A percentile compares a stretch with the other conserved stretches of the same genome.
Evolutionary conservation across 2,888 invertebrate species (phyloP).

Genomic region (Caenorhabditis imperialis): DNA sequence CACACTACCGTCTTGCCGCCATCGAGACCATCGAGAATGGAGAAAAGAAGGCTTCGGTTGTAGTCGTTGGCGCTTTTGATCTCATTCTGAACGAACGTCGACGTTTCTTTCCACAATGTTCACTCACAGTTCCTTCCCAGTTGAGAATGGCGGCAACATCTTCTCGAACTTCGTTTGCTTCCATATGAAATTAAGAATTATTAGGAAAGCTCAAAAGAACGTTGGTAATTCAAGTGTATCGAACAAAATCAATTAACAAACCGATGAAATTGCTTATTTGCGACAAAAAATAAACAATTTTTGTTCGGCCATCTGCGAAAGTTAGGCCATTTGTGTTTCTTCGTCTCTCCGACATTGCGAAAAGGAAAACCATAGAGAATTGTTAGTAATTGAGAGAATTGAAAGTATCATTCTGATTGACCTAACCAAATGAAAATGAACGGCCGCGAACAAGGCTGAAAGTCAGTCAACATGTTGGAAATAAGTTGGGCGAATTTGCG

Average conservation of each 20-base stretch:
- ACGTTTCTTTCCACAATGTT: neutral
- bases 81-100: slow-evolving; percentile 35
- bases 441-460: too few relatives aligned
- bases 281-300: slow-evolving; percentile 1
- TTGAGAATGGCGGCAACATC: slow-evolving; percentile 40
- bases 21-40: slow-evolving; percentile 67
- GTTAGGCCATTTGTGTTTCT: slow-evolving; percentile 17
- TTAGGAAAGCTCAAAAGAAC: neutral
- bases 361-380: too few relatives aligned
- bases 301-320: neutral
- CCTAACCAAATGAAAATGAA: too few relatives aligned
- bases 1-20: slow-evolving; percentile 74
- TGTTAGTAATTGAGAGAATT: too few relatives aligned
- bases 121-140: slow-evolving; percentile 46
- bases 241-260: slow-evolving; percentile 4
- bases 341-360: too few relatives aligned
- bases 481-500: too few relatives aligned
- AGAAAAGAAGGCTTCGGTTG: slow-evolving; percentile 66
- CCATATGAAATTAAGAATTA: slow-evolving; percentile 16
- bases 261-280: neutral
- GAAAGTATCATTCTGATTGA: too few relatives aligned
- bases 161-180: slow-evolving; percentile 29
- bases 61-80: slow-evolving; percentile 59
- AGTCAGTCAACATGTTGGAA: too few relatives aligned
- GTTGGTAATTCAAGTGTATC: too few relatives aligned